Percentiles rank a stretch among this genome's conserved stretches.
phyloP scores from a whole-genome alignment of 37 sponge, comb jelly and placozoan genomes.

The Cladorhizidae sp. region DNA sequence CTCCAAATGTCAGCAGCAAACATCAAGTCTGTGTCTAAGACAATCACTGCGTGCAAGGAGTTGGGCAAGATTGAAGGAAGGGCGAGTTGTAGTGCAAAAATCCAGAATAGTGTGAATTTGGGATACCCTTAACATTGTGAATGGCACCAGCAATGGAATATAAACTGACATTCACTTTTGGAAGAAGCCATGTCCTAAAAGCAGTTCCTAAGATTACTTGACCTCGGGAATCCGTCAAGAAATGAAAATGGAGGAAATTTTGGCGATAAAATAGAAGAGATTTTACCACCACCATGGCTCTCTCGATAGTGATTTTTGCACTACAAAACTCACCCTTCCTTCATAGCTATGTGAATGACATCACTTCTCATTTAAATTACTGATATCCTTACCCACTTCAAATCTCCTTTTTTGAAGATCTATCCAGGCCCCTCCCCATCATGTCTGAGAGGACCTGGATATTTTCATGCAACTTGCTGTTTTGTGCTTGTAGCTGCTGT shows the following conservation, averaged over 20 bases:
- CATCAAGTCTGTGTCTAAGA: too few species aligned
- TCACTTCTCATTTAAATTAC: too few species aligned
- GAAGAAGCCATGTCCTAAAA: constrained; percentile 81
- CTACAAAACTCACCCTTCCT: constrained; percentile 80
- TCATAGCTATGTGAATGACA: constrained; percentile 77
- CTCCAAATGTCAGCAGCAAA: too few species aligned
- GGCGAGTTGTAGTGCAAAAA: constrained; percentile 80
- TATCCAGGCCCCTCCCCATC: too few species aligned
- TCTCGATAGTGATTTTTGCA: constrained; percentile 49
- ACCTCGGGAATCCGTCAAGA: constrained; percentile 62
- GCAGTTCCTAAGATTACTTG: constrained; percentile 38
- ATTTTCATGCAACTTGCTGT: too few species aligned
- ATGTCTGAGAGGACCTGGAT: too few species aligned
- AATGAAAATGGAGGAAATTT: constrained; percentile 82
- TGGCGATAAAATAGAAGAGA: constrained; percentile 85
- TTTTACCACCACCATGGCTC: constrained; percentile 67
- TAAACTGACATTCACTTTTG: too few species aligned
- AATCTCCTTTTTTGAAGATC: too few species aligned
- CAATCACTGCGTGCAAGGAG: constrained; percentile 58
- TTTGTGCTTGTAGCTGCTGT: too few species aligned
- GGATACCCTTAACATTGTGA: constrained; percentile 62
- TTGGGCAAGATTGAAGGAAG: constrained; percentile 55
- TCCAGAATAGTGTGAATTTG: constrained; percentile 88
- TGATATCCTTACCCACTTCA: too few species aligned
- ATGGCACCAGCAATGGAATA: constrained; percentile 26